Percentiles rank a stretch among this genome's conserved stretches.
Conservation (phyloP, 2,888 invertebrate genomes). For the Phrixothrix hirtus region DNA sequence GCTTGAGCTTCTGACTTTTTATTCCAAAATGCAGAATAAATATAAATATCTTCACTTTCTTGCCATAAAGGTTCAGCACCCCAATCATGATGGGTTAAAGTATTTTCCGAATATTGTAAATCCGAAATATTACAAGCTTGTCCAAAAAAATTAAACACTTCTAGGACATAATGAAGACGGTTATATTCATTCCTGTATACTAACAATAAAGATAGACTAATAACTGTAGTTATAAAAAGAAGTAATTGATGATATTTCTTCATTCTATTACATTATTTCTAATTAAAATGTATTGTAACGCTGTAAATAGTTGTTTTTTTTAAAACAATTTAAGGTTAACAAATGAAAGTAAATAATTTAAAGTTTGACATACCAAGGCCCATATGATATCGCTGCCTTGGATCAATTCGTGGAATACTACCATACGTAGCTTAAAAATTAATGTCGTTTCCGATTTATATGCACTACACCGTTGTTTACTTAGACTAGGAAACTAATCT, state of each 20-base stretch:
- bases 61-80: constrained; percentile 72
- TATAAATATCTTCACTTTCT: constrained; percentile 64
- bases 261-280: constrained; percentile 59
- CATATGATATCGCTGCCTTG: no score
- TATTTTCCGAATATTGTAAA: constrained; percentile 53
- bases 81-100: constrained; percentile 62
- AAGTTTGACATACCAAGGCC: neutral
- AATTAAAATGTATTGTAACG: no score
- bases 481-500: no score
- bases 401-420: no score
- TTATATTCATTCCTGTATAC: constrained; percentile 87
- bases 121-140: constrained; percentile 61
- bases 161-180: constrained; percentile 77
- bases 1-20: constrained; percentile 62
- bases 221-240: constrained; percentile 69
- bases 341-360: no score
- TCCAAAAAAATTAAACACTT: constrained; percentile 86
- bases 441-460: no score
- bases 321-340: neutral
- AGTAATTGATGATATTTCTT: constrained; percentile 82
- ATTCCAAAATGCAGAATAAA: constrained; percentile 70
- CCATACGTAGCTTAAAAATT: no score
- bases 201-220: constrained; percentile 74
- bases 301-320: no score
- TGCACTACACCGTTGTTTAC: no score